Percentiles rank a stretch among this genome's conserved stretches.
These are phyloP conservation scores for Stramonita haemastoma DNA, from an alignment of 2,888 invertebrate genomes.

Conservation along the genomic window DNA sequence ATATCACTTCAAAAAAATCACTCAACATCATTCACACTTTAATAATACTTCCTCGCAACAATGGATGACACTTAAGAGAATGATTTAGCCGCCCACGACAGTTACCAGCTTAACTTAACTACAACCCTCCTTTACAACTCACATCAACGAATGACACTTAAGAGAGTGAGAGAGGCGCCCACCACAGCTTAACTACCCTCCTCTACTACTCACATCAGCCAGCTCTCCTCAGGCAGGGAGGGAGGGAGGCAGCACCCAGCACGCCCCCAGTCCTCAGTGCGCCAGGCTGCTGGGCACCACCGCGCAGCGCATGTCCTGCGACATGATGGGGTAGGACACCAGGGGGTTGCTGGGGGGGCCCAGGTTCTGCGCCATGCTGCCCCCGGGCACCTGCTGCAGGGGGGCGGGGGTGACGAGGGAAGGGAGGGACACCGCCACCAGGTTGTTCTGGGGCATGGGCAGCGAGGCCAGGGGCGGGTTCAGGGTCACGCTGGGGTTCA, in stretches of 20 bases:
- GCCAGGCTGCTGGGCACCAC: slow-evolving; percentile 67
- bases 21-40: background rate
- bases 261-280: slow-evolving; percentile 51
- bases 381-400: slow-evolving; percentile 57
- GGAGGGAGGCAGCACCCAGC: background rate
- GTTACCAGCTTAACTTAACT: too few species aligned
- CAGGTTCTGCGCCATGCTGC: slow-evolving; percentile 64
- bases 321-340: slow-evolving; percentile 72
- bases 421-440: slow-evolving; percentile 56
- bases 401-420: slow-evolving; percentile 50
- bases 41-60: background rate
- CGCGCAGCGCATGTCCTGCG: slow-evolving; percentile 69
- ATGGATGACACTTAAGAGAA: too few species aligned
- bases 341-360: slow-evolving; percentile 61
- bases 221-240: background rate
- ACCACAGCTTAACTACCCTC: background rate
- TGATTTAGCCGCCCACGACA: background rate
- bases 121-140: background rate
- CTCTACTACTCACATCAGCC: slow-evolving; percentile 1
- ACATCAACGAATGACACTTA: background rate
- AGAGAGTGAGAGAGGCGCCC: too few species aligned
- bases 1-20: too few species aligned
- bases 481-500: slow-evolving; percentile 60
- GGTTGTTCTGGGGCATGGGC: slow-evolving; percentile 65
- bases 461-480: slow-evolving; percentile 58